Evolutionary conservation across 2,888 invertebrate species (phyloP), one percentile per base, ranked within the genome.

Genomic region (Drosophila paracracens): DNA sequence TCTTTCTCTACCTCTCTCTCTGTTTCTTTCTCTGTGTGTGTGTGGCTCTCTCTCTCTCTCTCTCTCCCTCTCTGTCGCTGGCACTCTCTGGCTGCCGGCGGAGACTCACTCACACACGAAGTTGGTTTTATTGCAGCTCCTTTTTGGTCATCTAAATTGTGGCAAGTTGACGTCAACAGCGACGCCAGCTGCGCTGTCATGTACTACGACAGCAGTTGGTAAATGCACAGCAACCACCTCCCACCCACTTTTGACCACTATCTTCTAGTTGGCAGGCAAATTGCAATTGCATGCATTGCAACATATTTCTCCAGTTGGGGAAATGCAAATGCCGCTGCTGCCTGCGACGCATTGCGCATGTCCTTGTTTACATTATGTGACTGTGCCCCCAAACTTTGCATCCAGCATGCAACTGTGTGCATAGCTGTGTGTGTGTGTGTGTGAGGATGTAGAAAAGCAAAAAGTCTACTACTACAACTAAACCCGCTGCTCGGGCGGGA

Each of bases 361-460:
- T 76, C 81, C 88, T 79, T 86, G 86, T 89, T 86, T 88, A 88
- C 83, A 89, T 88, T 88, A 89, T 89, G 70, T 88, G 87, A 72
- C 80, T 63, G 67, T 53, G 76, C 70, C 68, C 80, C 71, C 80
- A 79, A 79, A 81, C 73, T 61, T 68, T 59, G 43, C 63, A 64
- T 56, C 31, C 38, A 46, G 35, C 43, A 31, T 79, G 79, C 76
- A 76, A 52, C 52, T 61, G 74, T 74, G 40, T 70, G 76, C 60
- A 65, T 59, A 52, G n/a, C 46, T 46, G 16, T 38, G 18, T 38
- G 57, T 54, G 61, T 21, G 63, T 77, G 58, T 70, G 68, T 70
- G 62, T 68, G 73, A 61, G 81, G 63, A 74, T 86, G 84, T 89
- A 88, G 90, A 89, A 86, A 91, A 81, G 78, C 83, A 88, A 87